A percentile compares a stretch with the other conserved stretches of the same genome.
These are phyloP conservation scores for Cyanoliseus patagonus DNA, from an alignment of 2,113 vertebrate genomes.

Conservation along the genomic window DNA sequence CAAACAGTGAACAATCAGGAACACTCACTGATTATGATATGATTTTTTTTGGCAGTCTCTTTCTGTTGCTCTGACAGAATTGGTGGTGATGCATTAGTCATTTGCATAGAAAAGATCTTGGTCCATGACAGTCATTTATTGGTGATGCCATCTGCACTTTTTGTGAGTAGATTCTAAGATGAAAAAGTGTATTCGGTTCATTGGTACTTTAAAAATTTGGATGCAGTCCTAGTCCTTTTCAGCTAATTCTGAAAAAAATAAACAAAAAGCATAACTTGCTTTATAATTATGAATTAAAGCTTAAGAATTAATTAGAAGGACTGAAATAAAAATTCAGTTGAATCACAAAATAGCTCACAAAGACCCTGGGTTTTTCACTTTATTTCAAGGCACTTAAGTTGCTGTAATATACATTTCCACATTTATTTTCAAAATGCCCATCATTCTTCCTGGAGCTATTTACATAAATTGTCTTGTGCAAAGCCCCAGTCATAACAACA, in stretches of 20 bases:
- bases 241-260: constrained; percentile 64
- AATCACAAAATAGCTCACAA: background rate
- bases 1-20: constrained; percentile 79
- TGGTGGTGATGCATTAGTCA: constrained; percentile 77
- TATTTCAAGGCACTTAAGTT: background rate
- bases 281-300: constrained; percentile 41
- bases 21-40: constrained; percentile 77
- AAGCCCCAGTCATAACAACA: background rate
- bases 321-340: constrained; percentile 13
- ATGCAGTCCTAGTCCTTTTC: constrained; percentile 62
- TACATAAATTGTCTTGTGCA: background rate
- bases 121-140: constrained; percentile 80
- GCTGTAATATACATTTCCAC: background rate
- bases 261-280: background rate
- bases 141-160: constrained; percentile 80
- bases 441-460: background rate
- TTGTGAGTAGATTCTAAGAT: constrained; percentile 71
- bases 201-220: constrained; percentile 68
- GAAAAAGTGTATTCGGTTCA: constrained; percentile 64
- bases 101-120: constrained; percentile 80
- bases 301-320: constrained; percentile 60
- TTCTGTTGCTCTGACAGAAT: constrained; percentile 75
- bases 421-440: background rate
- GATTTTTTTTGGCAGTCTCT: constrained; percentile 76
- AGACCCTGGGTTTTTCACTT: background rate